These are phyloP conservation scores for Gymnorhina tibicen DNA, from an alignment of 2,113 vertebrate genomes.

Conservation along the genomic window DNA sequence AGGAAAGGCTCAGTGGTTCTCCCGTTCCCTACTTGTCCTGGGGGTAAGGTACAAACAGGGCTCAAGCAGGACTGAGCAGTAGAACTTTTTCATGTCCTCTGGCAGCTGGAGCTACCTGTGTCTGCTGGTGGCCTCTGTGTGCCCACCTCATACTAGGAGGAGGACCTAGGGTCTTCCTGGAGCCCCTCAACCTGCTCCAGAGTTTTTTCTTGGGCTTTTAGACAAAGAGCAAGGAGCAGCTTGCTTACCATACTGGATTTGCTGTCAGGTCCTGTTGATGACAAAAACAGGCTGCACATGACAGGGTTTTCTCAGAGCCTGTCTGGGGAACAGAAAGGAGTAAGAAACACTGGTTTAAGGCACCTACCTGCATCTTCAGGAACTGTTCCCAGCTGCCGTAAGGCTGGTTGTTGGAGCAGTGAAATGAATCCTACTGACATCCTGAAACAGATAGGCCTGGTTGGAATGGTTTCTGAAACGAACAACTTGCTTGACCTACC, in stretches of 20 bases:
- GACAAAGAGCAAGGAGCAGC: not conserved
- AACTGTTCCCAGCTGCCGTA: not conserved
- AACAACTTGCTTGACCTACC: not conserved
- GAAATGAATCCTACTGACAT: conserved; percentile 1
- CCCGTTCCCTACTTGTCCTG: not conserved
- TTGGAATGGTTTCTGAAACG: not conserved
- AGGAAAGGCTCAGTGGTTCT: not conserved
- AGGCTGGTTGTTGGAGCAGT: not conserved
- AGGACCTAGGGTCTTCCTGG: not conserved
- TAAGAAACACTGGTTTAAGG: not conserved
- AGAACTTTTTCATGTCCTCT: not conserved
- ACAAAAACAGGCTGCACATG: not conserved
- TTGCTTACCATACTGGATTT: not conserved
- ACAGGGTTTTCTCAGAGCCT: not conserved
- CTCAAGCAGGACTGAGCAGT: not conserved
- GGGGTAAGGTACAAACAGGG: not conserved
- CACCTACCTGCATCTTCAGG: not conserved
- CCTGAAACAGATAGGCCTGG: conserved; percentile 7
- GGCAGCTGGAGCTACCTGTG: not conserved
- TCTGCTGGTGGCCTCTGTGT: not conserved
- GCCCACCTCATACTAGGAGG: not conserved
- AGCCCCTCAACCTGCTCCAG: not conserved
- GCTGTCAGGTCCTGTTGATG: not conserved
- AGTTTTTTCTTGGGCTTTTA: not conserved
- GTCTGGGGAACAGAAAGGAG: not conserved